phyloP scores from a whole-genome alignment of 2,888 invertebrate species.

The Sphecodes monilicornis region DNA sequence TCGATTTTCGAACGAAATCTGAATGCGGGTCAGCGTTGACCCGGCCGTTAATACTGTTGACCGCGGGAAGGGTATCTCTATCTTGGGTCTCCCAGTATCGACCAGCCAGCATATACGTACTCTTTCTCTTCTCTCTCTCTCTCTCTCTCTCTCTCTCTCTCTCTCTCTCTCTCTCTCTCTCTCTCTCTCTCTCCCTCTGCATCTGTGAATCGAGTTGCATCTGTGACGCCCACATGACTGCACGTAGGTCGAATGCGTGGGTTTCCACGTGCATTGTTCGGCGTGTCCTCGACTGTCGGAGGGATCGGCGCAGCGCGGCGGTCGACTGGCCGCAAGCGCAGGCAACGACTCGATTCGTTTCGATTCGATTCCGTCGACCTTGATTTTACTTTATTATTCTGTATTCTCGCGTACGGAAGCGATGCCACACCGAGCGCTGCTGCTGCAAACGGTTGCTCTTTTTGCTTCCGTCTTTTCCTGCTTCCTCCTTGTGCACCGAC shows the following conservation, averaged over 20 bases:
- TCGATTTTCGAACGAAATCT: neutral
- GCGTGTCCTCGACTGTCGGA: constrained; percentile 25
- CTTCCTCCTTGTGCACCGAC: neutral
- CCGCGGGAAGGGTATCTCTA: constrained; percentile 7
- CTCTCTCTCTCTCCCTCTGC: neutral
- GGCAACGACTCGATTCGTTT: neutral
- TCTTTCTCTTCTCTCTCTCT: neutral
- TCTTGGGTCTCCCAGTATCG: constrained; percentile 1
- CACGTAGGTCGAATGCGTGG: constrained; percentile 32
- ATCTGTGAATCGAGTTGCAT: constrained; percentile 7
- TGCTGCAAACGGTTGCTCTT: constrained; percentile 12
- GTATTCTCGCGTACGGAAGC: neutral
- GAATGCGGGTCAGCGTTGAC: neutral
- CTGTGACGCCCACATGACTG: constrained; percentile 25
- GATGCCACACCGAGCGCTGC: no score
- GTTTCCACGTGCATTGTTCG: constrained; percentile 34
- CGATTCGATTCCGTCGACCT: constrained; percentile 37
- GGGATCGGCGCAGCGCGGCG: neutral
- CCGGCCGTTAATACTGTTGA: neutral
- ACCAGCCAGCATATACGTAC: neutral
- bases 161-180: neutral
- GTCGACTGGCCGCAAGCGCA: neutral
- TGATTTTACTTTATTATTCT: constrained; percentile 24
- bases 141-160: neutral
- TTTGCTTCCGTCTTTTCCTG: neutral